A percentile compares a stretch with the other conserved stretches of the same genome.
Evolutionary conservation across 35 echinoderm and acorn worm genomes (phyloP).

Genomic region (Antedon bifida): DNA sequence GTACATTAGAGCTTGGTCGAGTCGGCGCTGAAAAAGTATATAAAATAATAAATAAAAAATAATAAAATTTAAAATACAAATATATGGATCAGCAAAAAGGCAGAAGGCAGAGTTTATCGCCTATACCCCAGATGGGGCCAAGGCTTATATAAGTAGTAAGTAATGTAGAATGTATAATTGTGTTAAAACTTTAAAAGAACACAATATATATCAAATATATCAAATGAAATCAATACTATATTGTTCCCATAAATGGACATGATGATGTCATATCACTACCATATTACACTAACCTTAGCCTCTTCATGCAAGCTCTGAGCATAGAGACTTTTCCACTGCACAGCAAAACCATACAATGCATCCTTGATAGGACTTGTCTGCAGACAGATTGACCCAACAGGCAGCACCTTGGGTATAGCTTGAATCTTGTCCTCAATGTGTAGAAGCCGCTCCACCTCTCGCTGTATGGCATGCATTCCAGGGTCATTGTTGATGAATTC

Average conservation of each 20-base stretch:
- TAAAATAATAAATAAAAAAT: background rate
- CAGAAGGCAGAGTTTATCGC: no score
- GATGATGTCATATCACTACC: no score
- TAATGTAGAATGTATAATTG: no score
- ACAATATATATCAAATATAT: no score
- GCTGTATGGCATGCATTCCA: slow-evolving; percentile 62
- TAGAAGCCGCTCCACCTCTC: slow-evolving; percentile 82
- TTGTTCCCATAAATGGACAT: no score
- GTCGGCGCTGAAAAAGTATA: slow-evolving; percentile 36
- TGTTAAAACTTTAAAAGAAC: no score
- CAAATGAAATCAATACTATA: no score
- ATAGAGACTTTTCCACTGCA: slow-evolving; percentile 94
- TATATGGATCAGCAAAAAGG: no score
- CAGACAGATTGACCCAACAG: slow-evolving; percentile 60
- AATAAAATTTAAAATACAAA: background rate
- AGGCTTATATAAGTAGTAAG: no score
- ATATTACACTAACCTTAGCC: slow-evolving; percentile 88
- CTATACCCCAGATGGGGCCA: no score
- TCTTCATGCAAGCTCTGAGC: slow-evolving; percentile 90
- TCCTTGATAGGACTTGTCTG: slow-evolving; percentile 82
- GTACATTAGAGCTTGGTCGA: slow-evolving; percentile 86
- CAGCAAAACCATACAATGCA: slow-evolving; percentile 95
- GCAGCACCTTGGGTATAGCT: slow-evolving; percentile 40
- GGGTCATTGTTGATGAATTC: slow-evolving; percentile 95
- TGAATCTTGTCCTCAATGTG: slow-evolving; percentile 94